These are phyloP conservation scores for Polydrusus tereticollis DNA, from an alignment of 2,888 invertebrate species.

Conservation along the genomic window DNA sequence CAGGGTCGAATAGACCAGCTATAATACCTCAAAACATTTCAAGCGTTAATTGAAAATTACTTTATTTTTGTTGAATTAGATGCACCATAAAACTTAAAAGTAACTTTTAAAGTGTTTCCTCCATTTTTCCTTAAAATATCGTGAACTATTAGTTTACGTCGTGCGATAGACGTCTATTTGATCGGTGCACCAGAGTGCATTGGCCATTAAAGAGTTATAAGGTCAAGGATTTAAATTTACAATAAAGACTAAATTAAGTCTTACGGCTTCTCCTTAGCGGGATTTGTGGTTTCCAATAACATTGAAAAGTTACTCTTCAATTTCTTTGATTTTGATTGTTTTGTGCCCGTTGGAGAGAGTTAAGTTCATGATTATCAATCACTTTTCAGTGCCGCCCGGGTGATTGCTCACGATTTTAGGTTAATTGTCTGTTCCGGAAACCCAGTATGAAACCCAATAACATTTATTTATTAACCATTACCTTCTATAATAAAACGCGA, in stretches of 20 bases:
- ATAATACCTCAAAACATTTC: no score
- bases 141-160: not conserved
- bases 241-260: conserved; percentile 35
- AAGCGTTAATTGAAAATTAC: no score
- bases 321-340: conserved; percentile 29
- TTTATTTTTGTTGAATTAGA: no score
- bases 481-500: no score
- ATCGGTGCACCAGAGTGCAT: conserved; percentile 20
- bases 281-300: conserved; percentile 23
- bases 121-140: not conserved
- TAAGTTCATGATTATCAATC: conserved; percentile 22
- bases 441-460: no score
- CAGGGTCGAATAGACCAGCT: no score
- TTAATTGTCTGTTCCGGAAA: not conserved
- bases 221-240: conserved; percentile 30
- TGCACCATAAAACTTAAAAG: no score
- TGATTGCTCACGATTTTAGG: no score
- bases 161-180: conserved; percentile 2
- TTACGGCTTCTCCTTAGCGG: conserved; percentile 27
- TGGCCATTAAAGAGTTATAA: conserved; percentile 25
- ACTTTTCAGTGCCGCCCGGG: no score
- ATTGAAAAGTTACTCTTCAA: conserved; percentile 28
- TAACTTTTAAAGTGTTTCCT: no score
- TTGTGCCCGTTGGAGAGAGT: conserved; percentile 9
- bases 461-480: no score